Evolutionary conservation across 2,797 vertebrate species (phyloP).

Genomic region (Vultur gryphus): DNA sequence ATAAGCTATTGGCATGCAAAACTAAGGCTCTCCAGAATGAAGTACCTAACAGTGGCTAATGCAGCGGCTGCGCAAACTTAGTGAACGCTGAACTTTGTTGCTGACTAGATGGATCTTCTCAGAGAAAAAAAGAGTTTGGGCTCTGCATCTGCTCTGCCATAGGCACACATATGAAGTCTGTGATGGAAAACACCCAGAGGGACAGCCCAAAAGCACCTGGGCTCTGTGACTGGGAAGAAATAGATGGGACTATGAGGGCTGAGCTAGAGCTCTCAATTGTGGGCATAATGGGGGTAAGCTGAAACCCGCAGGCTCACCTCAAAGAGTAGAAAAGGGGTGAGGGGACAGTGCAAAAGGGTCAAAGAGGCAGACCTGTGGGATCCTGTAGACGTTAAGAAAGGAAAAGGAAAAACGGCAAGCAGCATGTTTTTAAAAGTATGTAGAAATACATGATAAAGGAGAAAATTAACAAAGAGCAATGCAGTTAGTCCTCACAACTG

Average conservation of each 20-base stretch:
- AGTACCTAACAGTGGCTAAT: not conserved
- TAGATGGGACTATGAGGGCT: not conserved
- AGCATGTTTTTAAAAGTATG: not conserved
- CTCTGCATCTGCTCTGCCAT: rapidly evolving
- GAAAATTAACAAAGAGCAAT: not conserved
- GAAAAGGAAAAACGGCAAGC: not conserved
- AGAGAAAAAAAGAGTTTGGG: not conserved
- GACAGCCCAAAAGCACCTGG: not conserved
- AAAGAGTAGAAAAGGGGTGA: not conserved
- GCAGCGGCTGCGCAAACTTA: not conserved
- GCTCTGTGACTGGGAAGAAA: not conserved
- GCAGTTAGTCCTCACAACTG: not conserved
- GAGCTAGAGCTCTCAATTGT: not conserved
- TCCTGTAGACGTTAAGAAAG: not conserved
- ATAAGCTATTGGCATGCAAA: not conserved
- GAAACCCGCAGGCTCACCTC: not conserved
- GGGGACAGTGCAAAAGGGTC: not conserved
- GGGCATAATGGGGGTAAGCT: not conserved
- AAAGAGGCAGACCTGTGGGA: not conserved
- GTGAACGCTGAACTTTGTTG: not conserved
- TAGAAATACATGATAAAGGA: not conserved
- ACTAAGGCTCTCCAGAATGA: not conserved
- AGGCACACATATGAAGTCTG: not conserved
- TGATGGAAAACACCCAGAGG: not conserved
- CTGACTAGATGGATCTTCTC: not conserved